Conservation (phyloP, 2,888 invertebrate genomes). For the Pandemis cinnamomeana region DNA sequence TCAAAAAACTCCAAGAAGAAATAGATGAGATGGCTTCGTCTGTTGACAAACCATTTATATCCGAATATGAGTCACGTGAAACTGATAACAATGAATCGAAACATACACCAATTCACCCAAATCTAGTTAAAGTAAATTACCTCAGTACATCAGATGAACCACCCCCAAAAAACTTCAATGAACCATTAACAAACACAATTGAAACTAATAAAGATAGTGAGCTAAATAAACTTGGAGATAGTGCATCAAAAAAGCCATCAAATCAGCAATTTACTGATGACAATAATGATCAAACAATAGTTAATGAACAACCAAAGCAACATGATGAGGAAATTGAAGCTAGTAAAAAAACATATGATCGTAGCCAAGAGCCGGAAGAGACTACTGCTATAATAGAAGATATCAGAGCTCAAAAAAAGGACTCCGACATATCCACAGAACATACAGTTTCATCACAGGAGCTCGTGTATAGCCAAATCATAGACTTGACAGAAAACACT, state of each 20-base stretch:
- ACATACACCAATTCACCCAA: neutral
- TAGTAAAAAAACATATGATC: neutral
- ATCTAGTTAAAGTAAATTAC: neutral
- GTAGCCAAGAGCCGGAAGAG: neutral
- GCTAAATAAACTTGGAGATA: neutral
- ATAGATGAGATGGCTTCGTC: conserved; percentile 56
- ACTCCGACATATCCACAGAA: neutral
- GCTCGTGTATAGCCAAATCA: neutral
- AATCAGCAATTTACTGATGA: neutral
- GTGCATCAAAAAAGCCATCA: neutral
- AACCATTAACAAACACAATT: neutral
- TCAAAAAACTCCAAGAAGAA: conserved; percentile 63
- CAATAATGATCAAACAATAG: neutral
- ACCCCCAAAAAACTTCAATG: neutral
- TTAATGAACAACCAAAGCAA: neutral
- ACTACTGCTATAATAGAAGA: neutral
- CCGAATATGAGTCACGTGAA: neutral
- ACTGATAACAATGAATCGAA: neutral
- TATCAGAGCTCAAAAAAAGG: neutral
- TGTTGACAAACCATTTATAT: neutral
- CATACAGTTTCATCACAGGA: neutral
- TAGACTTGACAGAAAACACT: neutral
- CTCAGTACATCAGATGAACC: neutral
- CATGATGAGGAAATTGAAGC: neutral
- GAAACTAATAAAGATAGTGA: neutral